A percentile compares a stretch with the other conserved stretches of the same genome.
Conservation (phyloP, 2,113 vertebrate genomes). For the Ifrita kowaldi region DNA sequence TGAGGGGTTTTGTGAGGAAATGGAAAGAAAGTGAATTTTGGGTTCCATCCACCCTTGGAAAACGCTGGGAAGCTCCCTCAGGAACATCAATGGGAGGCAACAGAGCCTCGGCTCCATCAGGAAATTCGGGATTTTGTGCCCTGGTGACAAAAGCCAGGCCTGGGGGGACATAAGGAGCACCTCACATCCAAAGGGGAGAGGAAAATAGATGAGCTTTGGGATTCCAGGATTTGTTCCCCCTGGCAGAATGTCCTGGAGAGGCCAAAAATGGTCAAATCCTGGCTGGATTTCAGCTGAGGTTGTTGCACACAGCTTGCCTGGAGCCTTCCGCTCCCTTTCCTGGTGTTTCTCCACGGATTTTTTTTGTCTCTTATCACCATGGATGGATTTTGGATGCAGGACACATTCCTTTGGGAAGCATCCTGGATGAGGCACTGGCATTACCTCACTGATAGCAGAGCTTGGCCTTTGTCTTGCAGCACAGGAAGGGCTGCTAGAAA, state of each 20-base stretch:
- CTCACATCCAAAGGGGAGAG: neutral
- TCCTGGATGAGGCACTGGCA: neutral
- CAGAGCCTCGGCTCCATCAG: neutral
- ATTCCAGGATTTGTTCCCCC: neutral
- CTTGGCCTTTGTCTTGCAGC: neutral
- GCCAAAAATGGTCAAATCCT: neutral
- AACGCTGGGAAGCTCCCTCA: neutral
- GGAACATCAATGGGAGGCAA: neutral
- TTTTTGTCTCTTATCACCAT: neutral
- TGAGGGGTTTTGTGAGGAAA: neutral
- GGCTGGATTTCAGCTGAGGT: neutral
- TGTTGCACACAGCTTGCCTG: neutral
- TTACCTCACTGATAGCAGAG: neutral
- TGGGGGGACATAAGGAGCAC: accelerated
- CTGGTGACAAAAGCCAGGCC: neutral
- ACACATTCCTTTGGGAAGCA: neutral
- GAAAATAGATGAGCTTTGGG: neutral
- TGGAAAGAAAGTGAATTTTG: neutral
- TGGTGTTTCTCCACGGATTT: neutral
- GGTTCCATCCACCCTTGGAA: neutral
- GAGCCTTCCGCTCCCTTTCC: neutral
- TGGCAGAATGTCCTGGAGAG: neutral
- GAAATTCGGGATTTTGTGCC: neutral
- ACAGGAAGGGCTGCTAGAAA: neutral
- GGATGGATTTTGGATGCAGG: neutral